A percentile compares a stretch with the other conserved stretches of the same genome.
Evolutionary conservation across 2,113 vertebrate species (phyloP).

Genomic region (Bombycilla garrulus): DNA sequence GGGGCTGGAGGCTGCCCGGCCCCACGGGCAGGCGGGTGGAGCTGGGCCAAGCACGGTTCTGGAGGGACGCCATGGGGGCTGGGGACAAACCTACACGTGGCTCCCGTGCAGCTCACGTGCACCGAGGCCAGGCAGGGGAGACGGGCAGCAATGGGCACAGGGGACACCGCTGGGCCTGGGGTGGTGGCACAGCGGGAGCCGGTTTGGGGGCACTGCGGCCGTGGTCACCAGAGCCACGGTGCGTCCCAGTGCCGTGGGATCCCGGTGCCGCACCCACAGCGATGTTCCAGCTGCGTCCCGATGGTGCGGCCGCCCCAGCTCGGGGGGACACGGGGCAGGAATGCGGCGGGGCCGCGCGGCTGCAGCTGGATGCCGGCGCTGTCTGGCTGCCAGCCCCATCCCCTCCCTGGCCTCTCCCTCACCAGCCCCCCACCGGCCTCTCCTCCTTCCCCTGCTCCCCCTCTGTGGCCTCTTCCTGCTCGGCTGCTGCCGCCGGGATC

Average conservation of each 20-base stretch:
- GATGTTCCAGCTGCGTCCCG: neutral
- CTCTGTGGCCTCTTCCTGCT: slow-evolving; percentile 59
- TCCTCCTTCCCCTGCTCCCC: slow-evolving; percentile 43
- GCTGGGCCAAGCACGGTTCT: neutral
- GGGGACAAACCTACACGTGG: accelerated
- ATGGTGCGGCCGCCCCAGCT: too few species aligned
- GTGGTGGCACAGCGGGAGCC: neutral
- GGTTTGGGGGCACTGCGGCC: neutral
- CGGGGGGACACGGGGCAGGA: neutral
- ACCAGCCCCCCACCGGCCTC: slow-evolving; percentile 46
- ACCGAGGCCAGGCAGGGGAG: accelerated
- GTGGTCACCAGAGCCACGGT: accelerated
- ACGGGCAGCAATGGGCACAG: accelerated
- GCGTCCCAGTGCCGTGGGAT: accelerated
- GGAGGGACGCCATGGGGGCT: accelerated
- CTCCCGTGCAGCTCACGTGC: accelerated
- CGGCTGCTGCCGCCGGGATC: neutral
- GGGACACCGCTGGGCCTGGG: neutral
- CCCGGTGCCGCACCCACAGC: accelerated
- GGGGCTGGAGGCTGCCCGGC: neutral
- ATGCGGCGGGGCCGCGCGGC: neutral
- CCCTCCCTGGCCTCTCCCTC: slow-evolving; percentile 53
- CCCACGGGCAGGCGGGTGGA: accelerated
- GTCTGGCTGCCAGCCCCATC: slow-evolving; percentile 39
- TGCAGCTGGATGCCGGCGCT: neutral